A percentile compares a stretch with the other conserved stretches of the same genome.
Evolutionary conservation across 64 coral and sea anemone species (phyloP).

Genomic region (Anthopleura sola): DNA sequence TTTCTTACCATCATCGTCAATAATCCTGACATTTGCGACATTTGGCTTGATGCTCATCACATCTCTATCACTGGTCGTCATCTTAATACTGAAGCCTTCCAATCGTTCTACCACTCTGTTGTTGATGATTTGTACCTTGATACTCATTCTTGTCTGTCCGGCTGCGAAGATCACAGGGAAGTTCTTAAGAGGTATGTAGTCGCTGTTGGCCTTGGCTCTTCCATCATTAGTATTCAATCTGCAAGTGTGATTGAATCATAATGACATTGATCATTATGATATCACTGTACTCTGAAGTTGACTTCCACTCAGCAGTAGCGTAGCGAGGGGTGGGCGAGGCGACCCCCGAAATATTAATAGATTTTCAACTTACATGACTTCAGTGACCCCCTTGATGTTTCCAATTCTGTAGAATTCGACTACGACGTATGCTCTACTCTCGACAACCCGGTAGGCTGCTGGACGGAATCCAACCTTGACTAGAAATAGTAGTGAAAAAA

Average conservation of each 20-base stretch:
- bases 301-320: no score
- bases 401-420: not conserved
- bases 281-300: no score
- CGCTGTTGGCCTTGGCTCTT: not conserved
- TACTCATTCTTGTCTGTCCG: no score
- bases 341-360: no score
- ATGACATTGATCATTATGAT: no score
- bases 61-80: not conserved
- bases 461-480: no score
- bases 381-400: not conserved
- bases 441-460: not conserved
- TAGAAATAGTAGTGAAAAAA: no score
- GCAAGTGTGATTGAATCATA: no score
- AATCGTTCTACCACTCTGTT: no score
- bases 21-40: not conserved
- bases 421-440: not conserved
- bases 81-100: not conserved
- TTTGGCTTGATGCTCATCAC: not conserved
- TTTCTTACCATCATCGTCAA: not conserved
- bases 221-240: not conserved
- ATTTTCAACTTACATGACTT: not conserved
- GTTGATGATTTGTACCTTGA: not conserved
- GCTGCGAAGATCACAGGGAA: not conserved
- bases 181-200: not conserved
- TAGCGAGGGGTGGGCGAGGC: no score